Evolutionary conservation across 2,113 vertebrate species (phyloP).

Genomic region (Chionomys nivalis): DNA sequence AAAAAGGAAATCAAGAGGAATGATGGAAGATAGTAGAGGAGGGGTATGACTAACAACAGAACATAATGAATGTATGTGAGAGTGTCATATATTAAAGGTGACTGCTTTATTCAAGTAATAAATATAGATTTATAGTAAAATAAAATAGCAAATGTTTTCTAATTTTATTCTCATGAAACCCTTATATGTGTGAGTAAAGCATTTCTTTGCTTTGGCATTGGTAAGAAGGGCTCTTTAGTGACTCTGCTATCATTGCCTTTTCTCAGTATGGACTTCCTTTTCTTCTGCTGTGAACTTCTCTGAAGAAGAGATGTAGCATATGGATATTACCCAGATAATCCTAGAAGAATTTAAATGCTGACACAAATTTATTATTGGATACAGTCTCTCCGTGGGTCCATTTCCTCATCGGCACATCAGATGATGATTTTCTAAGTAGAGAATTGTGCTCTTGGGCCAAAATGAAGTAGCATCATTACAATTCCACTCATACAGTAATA

Average conservation of each 20-base stretch:
- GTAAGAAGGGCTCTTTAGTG: not conserved
- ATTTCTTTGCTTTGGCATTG: not conserved
- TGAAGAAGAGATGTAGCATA: not conserved
- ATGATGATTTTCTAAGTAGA: not conserved
- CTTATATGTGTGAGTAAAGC: not conserved
- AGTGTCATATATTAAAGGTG: too few relatives aligned
- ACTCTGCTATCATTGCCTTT: not conserved
- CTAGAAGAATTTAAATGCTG: too few relatives aligned
- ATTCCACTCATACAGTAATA: not conserved
- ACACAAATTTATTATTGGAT: not conserved
- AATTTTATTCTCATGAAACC: not conserved
- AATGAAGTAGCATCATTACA: too few relatives aligned
- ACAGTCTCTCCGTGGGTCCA: not conserved
- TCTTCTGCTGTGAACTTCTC: not conserved
- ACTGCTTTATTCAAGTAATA: not conserved
- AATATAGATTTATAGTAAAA: not conserved
- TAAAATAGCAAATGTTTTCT: not conserved
- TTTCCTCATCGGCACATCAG: not conserved
- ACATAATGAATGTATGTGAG: too few relatives aligned
- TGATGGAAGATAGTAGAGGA: accelerated
- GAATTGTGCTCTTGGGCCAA: not conserved
- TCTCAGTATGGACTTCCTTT: not conserved
- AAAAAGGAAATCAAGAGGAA: too few relatives aligned
- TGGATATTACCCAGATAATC: not conserved
- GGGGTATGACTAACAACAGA: not conserved